Percentiles rank a stretch among this genome's conserved stretches.
phyloP scores from a whole-genome alignment of 2,797 vertebrate species.

The Phoebastria nigripes region DNA sequence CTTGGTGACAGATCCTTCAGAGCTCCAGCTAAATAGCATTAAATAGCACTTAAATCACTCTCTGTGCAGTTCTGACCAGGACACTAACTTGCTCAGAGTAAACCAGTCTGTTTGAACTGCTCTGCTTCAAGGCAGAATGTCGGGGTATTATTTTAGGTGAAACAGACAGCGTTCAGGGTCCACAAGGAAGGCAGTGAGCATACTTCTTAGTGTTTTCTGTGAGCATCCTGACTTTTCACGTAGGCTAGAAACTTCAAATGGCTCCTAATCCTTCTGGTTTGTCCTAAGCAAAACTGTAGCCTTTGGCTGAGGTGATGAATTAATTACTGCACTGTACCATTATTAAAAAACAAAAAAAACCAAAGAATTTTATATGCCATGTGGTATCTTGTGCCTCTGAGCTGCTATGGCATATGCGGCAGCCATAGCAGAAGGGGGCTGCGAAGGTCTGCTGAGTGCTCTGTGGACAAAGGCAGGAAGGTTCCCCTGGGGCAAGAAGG shows the following conservation, averaged over 20 bases:
- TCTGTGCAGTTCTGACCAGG: background rate
- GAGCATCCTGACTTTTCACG: background rate
- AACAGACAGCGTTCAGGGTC: background rate
- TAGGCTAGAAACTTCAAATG: background rate
- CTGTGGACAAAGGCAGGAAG: background rate
- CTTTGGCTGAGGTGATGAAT: background rate
- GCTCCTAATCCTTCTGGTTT: background rate
- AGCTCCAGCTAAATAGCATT: background rate
- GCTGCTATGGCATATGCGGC: rapidly evolving
- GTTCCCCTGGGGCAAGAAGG: background rate
- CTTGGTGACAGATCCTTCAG: background rate
- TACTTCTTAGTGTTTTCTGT: background rate
- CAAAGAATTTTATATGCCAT: background rate
- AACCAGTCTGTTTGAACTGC: background rate
- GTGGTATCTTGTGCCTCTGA: background rate
- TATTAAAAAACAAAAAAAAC: background rate
- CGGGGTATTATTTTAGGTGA: background rate
- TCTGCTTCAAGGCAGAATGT: background rate
- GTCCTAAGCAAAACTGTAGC: background rate
- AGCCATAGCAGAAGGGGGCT: background rate
- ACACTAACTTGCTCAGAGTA: background rate
- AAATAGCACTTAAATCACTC: background rate
- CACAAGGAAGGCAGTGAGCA: background rate
- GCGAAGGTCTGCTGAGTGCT: background rate
- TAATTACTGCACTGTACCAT: background rate